A percentile compares a stretch with the other conserved stretches of the same genome.
Conservation (phyloP, 37 sponge, comb jelly and placozoan genomes). For the Aphrocallistes beatrix region DNA sequence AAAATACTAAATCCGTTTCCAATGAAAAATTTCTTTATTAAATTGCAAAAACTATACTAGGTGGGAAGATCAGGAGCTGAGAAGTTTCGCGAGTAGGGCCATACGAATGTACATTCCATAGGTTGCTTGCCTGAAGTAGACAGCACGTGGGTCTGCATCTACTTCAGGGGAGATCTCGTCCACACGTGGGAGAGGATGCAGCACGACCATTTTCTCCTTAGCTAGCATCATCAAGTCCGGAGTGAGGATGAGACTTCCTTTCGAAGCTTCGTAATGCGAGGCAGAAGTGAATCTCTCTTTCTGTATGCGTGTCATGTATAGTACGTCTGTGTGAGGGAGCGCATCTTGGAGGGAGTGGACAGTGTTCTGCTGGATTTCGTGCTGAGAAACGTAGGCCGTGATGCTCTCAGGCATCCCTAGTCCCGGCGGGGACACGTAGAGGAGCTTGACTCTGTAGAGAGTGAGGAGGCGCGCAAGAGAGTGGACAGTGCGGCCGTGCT, state of each 20-base stretch:
- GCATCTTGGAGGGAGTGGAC: constrained; percentile 59
- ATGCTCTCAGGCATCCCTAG: constrained; percentile 81
- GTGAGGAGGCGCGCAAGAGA: constrained; percentile 86
- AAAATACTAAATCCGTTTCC: too few relatives aligned
- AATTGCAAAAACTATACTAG: too few relatives aligned
- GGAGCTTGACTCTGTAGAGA: constrained; percentile 60
- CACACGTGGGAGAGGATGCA: constrained; percentile 91
- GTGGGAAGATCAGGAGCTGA: too few relatives aligned
- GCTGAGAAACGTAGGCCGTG: constrained; percentile 36
- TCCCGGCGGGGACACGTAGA: constrained; percentile 68
- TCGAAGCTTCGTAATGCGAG: constrained; percentile 59
- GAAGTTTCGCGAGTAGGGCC: constrained; percentile 71
- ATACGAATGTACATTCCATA: constrained; percentile 93
- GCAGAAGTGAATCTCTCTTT: constrained; percentile 69
- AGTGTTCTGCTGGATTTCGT: constrained; percentile 48
- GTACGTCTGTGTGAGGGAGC: constrained; percentile 80
- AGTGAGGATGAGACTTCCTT: constrained; percentile 68
- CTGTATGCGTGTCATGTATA: constrained; percentile 96
- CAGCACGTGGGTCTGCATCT: constrained; percentile 90
- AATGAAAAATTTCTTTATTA: too few relatives aligned
- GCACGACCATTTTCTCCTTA: constrained; percentile 84
- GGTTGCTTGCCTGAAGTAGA: constrained; percentile 94
- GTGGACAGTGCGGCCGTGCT: constrained; percentile 97
- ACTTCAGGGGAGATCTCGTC: constrained; percentile 92
- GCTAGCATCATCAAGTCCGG: constrained; percentile 81